Conservation (phyloP, 2,113 vertebrate species). For the Notechis scutatus region DNA sequence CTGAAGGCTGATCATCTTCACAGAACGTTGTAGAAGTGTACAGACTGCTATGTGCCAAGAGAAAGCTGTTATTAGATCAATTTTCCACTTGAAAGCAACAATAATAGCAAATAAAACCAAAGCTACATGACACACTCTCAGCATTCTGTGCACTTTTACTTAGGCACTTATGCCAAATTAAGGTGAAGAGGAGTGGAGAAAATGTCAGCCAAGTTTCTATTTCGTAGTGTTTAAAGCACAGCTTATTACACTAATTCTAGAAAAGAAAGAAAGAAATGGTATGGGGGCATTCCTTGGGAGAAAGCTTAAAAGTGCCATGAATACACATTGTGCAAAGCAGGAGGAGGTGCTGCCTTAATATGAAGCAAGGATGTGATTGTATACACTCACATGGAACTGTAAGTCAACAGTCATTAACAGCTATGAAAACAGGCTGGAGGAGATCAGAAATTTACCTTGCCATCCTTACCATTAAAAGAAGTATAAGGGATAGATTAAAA, state of each 20-base stretch:
- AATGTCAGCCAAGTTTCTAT: constrained; percentile 6
- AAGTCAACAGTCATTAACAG: not conserved
- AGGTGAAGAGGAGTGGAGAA: not conserved
- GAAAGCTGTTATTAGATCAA: constrained; percentile 60
- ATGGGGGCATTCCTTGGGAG: not conserved
- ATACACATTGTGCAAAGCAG: not conserved
- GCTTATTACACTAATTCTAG: not conserved
- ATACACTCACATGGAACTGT: not conserved
- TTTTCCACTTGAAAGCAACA: constrained; percentile 69
- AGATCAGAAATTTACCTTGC: not conserved
- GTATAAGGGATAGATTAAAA: not conserved
- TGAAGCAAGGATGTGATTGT: not conserved
- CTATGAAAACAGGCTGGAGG: not conserved
- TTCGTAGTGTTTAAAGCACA: not conserved
- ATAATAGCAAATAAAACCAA: constrained; percentile 62
- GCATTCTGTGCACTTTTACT: constrained; percentile 47
- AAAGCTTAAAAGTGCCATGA: not conserved
- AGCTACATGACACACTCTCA: constrained; percentile 42
- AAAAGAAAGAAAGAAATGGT: not conserved
- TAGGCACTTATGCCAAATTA: constrained; percentile 15
- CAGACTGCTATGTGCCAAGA: constrained; percentile 57
- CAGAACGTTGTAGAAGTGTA: constrained; percentile 51
- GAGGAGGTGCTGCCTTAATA: not conserved
- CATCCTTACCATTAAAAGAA: not conserved
- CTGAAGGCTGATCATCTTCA: constrained; percentile 54